A percentile compares a stretch with the other conserved stretches of the same genome.
Conservation (phyloP, 2,113 vertebrate genomes). For the Octodon degus region DNA sequence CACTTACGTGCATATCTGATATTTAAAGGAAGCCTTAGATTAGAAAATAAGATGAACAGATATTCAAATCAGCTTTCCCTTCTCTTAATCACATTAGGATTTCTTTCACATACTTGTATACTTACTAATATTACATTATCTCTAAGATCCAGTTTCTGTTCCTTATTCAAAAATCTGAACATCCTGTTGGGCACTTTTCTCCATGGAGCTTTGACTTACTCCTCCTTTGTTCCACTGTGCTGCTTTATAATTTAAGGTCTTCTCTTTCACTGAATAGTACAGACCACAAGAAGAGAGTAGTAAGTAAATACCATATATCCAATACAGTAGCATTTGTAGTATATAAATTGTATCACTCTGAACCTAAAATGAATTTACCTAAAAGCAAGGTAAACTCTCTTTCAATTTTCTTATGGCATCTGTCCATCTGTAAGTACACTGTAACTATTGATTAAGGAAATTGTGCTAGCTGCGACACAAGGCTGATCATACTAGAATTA, state of each 20-base stretch:
- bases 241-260: not conserved
- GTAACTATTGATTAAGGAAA: not conserved
- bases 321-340: accelerated
- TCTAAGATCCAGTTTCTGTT: not conserved
- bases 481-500: not conserved
- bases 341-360: not conserved
- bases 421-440: not conserved
- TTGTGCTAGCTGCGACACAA: not conserved
- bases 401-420: not conserved
- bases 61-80: not conserved
- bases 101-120: not conserved
- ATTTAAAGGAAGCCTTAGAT: not conserved
- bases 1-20: not conserved
- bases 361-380: not conserved
- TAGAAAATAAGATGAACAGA: not conserved
- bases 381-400: not conserved
- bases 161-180: not conserved
- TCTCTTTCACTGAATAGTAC: not conserved
- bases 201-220: not conserved
- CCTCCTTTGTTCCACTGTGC: not conserved
- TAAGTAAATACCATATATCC: too few species aligned
- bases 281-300: accelerated
- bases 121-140: not conserved
- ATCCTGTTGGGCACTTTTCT: not conserved
- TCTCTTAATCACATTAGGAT: not conserved